Base-by-base conservation (phyloP, 2,113 vertebrate species). In the Chloebia gouldiae region DNA sequence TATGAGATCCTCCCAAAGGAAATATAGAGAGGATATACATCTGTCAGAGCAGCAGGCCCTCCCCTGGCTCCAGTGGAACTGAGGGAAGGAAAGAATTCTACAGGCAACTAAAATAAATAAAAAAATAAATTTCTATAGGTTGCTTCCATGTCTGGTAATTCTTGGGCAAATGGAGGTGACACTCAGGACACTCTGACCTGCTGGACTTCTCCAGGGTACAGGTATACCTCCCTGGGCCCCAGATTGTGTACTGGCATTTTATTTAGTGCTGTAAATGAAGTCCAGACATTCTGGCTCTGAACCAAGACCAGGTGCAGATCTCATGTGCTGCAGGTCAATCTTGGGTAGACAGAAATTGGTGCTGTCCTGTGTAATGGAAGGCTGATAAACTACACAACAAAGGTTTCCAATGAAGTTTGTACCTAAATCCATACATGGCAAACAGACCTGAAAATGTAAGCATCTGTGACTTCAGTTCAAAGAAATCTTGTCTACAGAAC, bases 341-440 rank as follows among this genome's bases (percentile, higher is more conserved):
- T 57, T 1, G 0, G 28, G 24, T 27, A 35, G 33, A 15, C 12
- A 81, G 40, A 40, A 10, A 2, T 10, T 9, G 3, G 9, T 66
- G 6, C 17, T 35, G 51, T 70, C 35, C 66, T 69, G 16, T 73
- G 7, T 85, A 45, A 56, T 2, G 66, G 37, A 70, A 72, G 28
- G 27, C 42, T 76, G 45, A 42, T 65, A 68, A 87, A 30, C 53
- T 66, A 19, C 23, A 39, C 45, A 59, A 72, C 13, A 47, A 27
- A 68, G 30, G 21, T 79, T 50, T 91, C 42, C 42, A 51, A 11
- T 56, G 33, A 35, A 37, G 12, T 59, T 69, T 82, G 30, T 73
- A 37, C 49, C 51, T 93, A 73, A 91, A 66, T 1, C 3, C 33
- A 13, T 22, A 19, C 42, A 27, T 4, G 28, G 64, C 14, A 18